Conservation (phyloP, 2,888 invertebrate species). For the Horisme vitalbata region DNA sequence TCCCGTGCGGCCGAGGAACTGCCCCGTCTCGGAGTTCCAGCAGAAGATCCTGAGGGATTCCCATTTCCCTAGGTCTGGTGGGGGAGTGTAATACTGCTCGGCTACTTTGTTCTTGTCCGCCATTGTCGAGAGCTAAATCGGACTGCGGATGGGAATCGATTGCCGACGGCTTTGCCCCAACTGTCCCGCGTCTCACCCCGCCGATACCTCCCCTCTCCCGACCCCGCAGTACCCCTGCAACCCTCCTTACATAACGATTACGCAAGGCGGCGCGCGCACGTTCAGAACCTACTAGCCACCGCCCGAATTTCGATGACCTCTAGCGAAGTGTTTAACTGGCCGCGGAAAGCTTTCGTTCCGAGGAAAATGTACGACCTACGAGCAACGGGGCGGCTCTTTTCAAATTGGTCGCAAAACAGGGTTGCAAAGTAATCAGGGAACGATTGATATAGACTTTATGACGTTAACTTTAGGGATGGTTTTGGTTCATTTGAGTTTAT, state of each 20-base stretch:
- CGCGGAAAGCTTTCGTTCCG: no score
- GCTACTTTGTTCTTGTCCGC: slow-evolving; percentile 88
- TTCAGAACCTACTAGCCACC: slow-evolving; percentile 50
- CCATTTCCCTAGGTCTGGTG: slow-evolving; percentile 92
- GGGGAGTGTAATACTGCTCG: slow-evolving; percentile 91
- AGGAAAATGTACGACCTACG: slow-evolving; percentile 1
- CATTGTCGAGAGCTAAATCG: slow-evolving; percentile 80
- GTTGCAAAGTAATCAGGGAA: slow-evolving; percentile 37
- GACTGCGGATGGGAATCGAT: slow-evolving; percentile 77
- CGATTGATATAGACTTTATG: slow-evolving; percentile 13
- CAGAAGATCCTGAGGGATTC: slow-evolving; percentile 92
- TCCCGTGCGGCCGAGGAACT: slow-evolving; percentile 95
- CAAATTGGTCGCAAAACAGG: slow-evolving; percentile 38
- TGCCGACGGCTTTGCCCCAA: slow-evolving; percentile 65
- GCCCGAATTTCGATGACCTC: slow-evolving; percentile 42
- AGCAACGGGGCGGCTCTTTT: slow-evolving; percentile 39
- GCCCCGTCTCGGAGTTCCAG: slow-evolving; percentile 96
- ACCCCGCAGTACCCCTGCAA: slow-evolving; percentile 56
- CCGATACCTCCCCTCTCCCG: slow-evolving; percentile 41
- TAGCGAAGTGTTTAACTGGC: slow-evolving; percentile 13
- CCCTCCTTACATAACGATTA: slow-evolving; percentile 77
- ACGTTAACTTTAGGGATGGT: slow-evolving; percentile 17
- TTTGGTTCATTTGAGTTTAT: slow-evolving; percentile 27
- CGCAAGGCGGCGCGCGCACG: slow-evolving; percentile 75
- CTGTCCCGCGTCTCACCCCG: slow-evolving; percentile 34